A percentile compares a stretch with the other conserved stretches of the same genome.
Evolutionary conservation across 2,113 vertebrate species (phyloP).

Genomic region (Phylloscopus whistleri): DNA sequence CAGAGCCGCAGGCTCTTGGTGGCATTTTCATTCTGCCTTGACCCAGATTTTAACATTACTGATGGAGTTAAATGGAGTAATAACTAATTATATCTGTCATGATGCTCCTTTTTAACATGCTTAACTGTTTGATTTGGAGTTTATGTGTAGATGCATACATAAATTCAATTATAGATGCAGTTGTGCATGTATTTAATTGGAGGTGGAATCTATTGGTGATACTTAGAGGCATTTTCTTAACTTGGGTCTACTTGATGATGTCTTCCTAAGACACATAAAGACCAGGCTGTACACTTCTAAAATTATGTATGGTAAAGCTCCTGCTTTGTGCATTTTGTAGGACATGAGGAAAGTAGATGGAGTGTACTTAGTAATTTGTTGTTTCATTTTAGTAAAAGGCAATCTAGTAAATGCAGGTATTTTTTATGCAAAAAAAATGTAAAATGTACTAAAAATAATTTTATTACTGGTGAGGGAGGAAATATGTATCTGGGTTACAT

Average conservation of each 20-base stretch:
- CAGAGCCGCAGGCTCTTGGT: neutral
- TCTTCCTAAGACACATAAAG: neutral
- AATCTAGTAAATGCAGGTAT: neutral
- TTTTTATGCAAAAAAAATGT: neutral
- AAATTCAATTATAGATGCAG: neutral
- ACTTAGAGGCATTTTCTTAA: neutral
- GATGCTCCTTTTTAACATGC: neutral
- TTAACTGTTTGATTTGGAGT: neutral
- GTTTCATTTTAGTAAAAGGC: neutral
- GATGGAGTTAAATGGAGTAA: neutral
- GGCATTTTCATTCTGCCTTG: constrained; percentile 4
- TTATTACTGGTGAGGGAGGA: neutral
- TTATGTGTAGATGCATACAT: neutral
- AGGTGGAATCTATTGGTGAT: neutral
- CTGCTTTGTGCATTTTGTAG: neutral
- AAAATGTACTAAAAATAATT: neutral
- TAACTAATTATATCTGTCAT: constrained; percentile 10
- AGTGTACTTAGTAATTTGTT: neutral
- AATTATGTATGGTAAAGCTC: neutral
- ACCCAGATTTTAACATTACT: constrained; percentile 2
- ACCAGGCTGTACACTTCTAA: neutral
- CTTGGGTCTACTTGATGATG: neutral
- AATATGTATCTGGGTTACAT: neutral
- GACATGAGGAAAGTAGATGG: neutral
- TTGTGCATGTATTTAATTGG: neutral